Percentiles rank a stretch among this genome's conserved stretches.
Evolutionary conservation across 2,797 vertebrate species (phyloP).

Genomic region (Darevskia mixta): DNA sequence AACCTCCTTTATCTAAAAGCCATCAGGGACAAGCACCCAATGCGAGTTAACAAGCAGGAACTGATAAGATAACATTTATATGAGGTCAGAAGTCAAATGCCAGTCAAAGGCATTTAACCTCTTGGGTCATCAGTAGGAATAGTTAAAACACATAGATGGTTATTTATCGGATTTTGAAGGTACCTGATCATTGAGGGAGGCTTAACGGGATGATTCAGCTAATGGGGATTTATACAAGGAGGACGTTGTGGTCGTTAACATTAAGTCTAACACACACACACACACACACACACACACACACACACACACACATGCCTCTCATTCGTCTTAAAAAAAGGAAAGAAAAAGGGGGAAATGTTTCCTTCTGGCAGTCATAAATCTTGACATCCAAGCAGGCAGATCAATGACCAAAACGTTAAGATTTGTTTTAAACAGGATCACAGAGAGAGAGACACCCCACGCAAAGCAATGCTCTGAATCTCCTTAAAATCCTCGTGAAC

Average conservation of each 20-base stretch:
- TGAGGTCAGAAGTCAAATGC: slow-evolving; percentile 94
- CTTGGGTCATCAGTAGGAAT: slow-evolving; percentile 91
- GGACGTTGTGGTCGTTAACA: slow-evolving; percentile 53
- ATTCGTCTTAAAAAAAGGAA: slow-evolving; percentile 37
- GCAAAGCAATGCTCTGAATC: slow-evolving; percentile 9
- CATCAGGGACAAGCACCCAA: slow-evolving; percentile 88
- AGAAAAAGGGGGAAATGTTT: neutral
- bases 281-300: neutral
- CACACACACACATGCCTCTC: neutral
- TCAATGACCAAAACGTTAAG: slow-evolving; percentile 36
- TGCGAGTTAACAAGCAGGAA: slow-evolving; percentile 88
- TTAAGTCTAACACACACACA: slow-evolving; percentile 45
- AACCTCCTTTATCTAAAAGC: slow-evolving; percentile 81
- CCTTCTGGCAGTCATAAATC: slow-evolving; percentile 44
- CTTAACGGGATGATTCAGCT: slow-evolving; percentile 66
- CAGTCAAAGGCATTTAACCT: slow-evolving; percentile 94
- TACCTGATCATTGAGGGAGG: slow-evolving; percentile 69
- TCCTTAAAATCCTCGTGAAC: slow-evolving; percentile 54
- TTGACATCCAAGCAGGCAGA: slow-evolving; percentile 45
- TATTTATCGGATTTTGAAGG: slow-evolving; percentile 81
- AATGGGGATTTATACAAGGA: slow-evolving; percentile 73
- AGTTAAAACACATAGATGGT: slow-evolving; percentile 82
- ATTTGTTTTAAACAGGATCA: slow-evolving; percentile 41
- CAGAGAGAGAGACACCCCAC: neutral
- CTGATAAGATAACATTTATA: slow-evolving; percentile 93